Evolutionary conservation across 1,140 invertebrate genomes (phyloP).

Genomic region (Platorchestia sp.): DNA sequence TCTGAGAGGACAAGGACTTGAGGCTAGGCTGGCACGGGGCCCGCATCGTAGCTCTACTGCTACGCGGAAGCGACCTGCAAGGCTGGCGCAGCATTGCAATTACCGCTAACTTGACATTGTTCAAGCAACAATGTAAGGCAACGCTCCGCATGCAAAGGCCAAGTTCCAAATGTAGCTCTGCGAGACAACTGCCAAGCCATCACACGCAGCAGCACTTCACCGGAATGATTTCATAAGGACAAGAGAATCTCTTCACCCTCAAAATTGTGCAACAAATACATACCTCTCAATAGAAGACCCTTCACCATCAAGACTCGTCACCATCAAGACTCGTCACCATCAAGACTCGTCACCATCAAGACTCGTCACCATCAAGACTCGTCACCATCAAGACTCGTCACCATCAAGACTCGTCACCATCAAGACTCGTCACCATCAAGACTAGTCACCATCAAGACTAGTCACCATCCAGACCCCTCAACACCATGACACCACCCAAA

Average conservation of each 20-base stretch:
- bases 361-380: no score
- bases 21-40: not conserved
- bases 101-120: constrained; percentile 1
- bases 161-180: not conserved
- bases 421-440: not conserved
- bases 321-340: no score
- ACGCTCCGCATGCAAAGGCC: not conserved
- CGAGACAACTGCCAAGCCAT: not conserved
- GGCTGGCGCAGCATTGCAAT: not conserved
- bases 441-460: no score
- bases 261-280: not conserved
- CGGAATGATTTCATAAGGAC: not conserved
- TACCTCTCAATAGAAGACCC: no score
- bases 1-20: not conserved
- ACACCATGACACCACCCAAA: not conserved
- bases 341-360: no score
- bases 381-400: no score
- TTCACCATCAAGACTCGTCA: no score
- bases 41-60: constrained; percentile 4
- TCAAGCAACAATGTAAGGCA: not conserved
- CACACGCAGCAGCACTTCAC: not conserved
- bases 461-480: not conserved
- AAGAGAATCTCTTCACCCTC: not conserved
- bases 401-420: no score
- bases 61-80: not conserved